These are phyloP conservation scores for Helarctos malayanus DNA, from an alignment of 2,797 vertebrate species.

Conservation along the genomic window DNA sequence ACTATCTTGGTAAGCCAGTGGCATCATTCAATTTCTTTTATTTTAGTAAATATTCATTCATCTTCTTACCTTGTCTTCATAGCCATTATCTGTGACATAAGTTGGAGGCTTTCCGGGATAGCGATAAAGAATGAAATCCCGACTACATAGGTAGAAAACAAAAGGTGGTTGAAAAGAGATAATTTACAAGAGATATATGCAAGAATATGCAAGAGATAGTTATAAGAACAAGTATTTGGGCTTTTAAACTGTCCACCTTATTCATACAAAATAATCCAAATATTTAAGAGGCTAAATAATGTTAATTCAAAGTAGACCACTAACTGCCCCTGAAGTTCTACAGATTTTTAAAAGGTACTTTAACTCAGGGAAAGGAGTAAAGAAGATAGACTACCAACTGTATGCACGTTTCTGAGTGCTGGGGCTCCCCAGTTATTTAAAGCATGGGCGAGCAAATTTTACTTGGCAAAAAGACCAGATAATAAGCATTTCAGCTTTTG, in stretches of 20 bases:
- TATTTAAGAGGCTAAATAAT: slow-evolving; percentile 43
- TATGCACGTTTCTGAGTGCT: neutral
- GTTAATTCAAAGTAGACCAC: neutral
- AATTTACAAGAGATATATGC: neutral
- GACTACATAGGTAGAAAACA: slow-evolving; percentile 87
- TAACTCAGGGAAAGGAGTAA: neutral
- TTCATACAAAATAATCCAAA: slow-evolving; percentile 55
- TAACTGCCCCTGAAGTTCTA: neutral
- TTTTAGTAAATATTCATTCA: slow-evolving; percentile 58
- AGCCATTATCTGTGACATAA: slow-evolving; percentile 92
- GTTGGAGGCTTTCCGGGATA: slow-evolving; percentile 95
- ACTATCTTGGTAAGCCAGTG: slow-evolving; percentile 6
- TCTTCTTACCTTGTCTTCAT: slow-evolving; percentile 92
- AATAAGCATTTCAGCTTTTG: slow-evolving; percentile 20
- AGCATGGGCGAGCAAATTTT: neutral
- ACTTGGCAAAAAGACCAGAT: slow-evolving; percentile 9
- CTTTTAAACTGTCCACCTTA: slow-evolving; percentile 62
- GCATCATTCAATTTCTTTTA: slow-evolving; percentile 44
- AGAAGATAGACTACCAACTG: neutral
- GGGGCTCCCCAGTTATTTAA: slow-evolving; percentile 2
- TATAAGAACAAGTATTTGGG: slow-evolving; percentile 36
- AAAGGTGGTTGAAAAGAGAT: slow-evolving; percentile 64
- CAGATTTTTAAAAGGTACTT: neutral
- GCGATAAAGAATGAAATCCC: slow-evolving; percentile 95
- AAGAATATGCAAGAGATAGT: neutral